phyloP scores from a whole-genome alignment of 2,797 vertebrate species.

The Moxostoma hubbsi region DNA sequence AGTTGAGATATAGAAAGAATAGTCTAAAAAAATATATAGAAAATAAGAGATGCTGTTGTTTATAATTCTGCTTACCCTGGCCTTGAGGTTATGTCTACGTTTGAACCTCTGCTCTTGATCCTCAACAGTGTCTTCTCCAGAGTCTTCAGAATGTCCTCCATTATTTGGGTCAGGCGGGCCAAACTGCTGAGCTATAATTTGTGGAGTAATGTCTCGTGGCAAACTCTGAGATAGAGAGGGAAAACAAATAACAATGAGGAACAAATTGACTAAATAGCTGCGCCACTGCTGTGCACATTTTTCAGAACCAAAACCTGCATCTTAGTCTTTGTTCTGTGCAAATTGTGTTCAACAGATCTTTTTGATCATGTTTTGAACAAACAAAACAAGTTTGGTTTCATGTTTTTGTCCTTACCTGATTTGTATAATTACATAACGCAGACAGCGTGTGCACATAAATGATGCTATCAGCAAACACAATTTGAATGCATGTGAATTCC shows the following conservation, averaged over 20 bases:
- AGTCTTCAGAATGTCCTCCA: conserved; percentile 86
- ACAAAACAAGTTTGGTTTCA: too few species aligned
- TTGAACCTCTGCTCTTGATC: conserved; percentile 77
- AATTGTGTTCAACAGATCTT: too few species aligned
- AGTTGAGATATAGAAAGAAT: background rate
- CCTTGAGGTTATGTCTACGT: conserved; percentile 88
- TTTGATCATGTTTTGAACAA: too few species aligned
- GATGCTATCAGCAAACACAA: too few species aligned
- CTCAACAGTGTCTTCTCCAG: conserved; percentile 90
- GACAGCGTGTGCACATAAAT: too few species aligned
- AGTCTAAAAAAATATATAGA: conserved; percentile 18
- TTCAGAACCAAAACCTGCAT: too few species aligned
- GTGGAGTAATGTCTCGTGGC: conserved; percentile 82
- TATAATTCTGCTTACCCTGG: conserved; percentile 13
- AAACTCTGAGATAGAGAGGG: conserved; percentile 77
- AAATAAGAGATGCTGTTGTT: background rate
- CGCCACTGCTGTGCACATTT: too few species aligned
- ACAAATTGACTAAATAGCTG: too few species aligned
- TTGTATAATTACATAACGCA: too few species aligned
- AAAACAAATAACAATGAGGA: background rate
- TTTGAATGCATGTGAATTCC: too few species aligned
- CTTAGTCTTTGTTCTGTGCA: too few species aligned
- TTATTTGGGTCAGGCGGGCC: conserved; percentile 73
- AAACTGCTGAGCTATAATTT: conserved; percentile 78
- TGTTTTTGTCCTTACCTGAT: too few species aligned